Percentiles rank a stretch among this genome's conserved stretches.
These are phyloP conservation scores for Cliona cf. orientalis DNA, from an alignment of 37 sponge, comb jelly and placozoan genomes.

Conservation along the genomic window DNA sequence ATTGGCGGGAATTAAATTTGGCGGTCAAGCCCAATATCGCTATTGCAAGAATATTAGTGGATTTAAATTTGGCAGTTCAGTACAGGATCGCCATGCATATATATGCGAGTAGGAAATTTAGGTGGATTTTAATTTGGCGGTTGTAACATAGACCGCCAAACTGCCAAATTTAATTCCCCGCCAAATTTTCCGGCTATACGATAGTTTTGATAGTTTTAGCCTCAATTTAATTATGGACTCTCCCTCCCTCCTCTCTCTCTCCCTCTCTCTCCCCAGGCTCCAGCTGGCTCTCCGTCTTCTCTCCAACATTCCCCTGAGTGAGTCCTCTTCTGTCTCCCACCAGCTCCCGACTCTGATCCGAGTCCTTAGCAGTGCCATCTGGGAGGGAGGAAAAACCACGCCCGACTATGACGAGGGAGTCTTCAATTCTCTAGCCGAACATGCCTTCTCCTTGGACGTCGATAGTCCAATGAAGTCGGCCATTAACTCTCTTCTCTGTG, in stretches of 20 bases:
- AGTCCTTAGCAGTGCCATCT: slow-evolving; percentile 37
- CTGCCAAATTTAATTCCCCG: not conserved
- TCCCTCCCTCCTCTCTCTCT: not conserved
- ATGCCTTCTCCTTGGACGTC: slow-evolving; percentile 30
- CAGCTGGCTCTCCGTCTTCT: slow-evolving; percentile 20
- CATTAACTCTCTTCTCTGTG: slow-evolving; percentile 51
- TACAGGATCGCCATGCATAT: no score
- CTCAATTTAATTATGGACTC: no score
- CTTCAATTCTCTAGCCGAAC: slow-evolving; percentile 47
- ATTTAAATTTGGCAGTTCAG: no score
- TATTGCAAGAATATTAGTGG: no score
- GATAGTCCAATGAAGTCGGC: slow-evolving; percentile 28
- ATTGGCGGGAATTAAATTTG: no score
- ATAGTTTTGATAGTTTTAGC: no score
- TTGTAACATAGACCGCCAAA: not conserved
- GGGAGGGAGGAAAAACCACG: slow-evolving; percentile 1
- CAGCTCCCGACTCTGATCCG: slow-evolving; percentile 38
- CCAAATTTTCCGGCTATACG: no score
- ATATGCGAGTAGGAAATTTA: not conserved
- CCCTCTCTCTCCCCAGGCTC: slow-evolving; percentile 1
- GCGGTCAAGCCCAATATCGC: no score
- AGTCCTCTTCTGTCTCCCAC: not conserved
- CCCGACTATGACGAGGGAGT: not conserved
- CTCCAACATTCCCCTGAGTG: slow-evolving; percentile 15
- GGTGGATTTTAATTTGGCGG: no score